Conservation (phyloP, 2,888 invertebrate species). For the Patella depressa region DNA sequence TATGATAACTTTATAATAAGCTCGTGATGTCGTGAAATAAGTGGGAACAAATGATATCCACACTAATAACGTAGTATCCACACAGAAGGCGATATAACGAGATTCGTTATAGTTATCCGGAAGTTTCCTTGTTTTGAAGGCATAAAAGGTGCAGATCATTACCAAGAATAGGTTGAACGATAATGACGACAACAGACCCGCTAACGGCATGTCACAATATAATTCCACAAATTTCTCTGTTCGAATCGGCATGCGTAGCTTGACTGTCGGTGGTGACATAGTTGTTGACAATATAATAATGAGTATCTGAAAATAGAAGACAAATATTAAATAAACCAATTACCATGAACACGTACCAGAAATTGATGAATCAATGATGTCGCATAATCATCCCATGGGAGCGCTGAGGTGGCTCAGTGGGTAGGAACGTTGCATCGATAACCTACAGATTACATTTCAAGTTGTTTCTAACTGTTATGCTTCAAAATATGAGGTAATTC, state of each 20-base stretch:
- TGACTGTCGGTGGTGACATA: slow-evolving; percentile 41
- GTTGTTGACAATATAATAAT: slow-evolving; percentile 43
- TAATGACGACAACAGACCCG: slow-evolving; percentile 49
- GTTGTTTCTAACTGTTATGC: no score
- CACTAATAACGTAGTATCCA: slow-evolving; percentile 52
- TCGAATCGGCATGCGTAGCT: slow-evolving; percentile 46
- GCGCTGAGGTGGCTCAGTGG: no score
- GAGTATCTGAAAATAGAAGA: slow-evolving; percentile 37
- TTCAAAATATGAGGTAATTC: no score
- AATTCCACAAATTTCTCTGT: slow-evolving; percentile 51
- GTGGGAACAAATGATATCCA: slow-evolving; percentile 55
- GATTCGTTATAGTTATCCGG: slow-evolving; percentile 67
- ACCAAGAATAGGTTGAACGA: slow-evolving; percentile 54
- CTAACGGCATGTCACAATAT: slow-evolving; percentile 48
- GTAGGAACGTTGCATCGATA: no score
- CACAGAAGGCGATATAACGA: slow-evolving; percentile 59
- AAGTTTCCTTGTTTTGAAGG: slow-evolving; percentile 60
- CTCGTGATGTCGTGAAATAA: slow-evolving; percentile 45
- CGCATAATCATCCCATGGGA: no score
- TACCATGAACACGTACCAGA: no score
- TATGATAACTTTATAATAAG: slow-evolving; percentile 42
- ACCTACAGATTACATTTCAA: no score
- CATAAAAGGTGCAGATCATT: slow-evolving; percentile 54
- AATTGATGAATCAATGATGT: no score
- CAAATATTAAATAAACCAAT: no score